Percentiles rank a stretch among this genome's conserved stretches.
These are phyloP conservation scores for Patella ulyssiponensis DNA, from an alignment of 2,888 invertebrate genomes.

Conservation along the genomic window DNA sequence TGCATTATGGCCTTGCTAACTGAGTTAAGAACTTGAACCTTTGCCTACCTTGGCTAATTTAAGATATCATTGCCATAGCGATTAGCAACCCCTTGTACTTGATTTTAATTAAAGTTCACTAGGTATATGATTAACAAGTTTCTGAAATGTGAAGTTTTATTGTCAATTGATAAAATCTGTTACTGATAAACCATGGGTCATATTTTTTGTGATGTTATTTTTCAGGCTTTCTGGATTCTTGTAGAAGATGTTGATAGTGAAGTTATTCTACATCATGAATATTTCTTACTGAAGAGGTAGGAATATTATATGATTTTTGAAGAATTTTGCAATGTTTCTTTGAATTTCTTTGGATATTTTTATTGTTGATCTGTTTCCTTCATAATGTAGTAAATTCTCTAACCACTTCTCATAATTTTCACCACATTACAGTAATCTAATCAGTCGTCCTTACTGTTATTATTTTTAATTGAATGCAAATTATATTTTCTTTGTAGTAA, in stretches of 20 bases:
- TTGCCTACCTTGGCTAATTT: too few species aligned
- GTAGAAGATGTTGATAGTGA: conserved; percentile 78
- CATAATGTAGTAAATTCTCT: too few species aligned
- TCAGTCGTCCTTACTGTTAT: too few species aligned
- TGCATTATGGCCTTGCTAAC: too few species aligned
- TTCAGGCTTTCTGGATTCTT: conserved; percentile 78
- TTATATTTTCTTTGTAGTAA: conserved; percentile 76
- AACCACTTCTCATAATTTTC: too few species aligned
- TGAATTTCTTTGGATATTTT: not conserved
- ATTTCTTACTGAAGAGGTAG: conserved; percentile 87
- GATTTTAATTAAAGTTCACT: too few species aligned
- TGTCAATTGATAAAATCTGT: not conserved
- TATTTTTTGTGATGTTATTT: not conserved
- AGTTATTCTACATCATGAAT: conserved; percentile 91
- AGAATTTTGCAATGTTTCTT: not conserved
- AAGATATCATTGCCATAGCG: too few species aligned
- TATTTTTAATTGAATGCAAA: not conserved
- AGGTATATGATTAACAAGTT: too few species aligned
- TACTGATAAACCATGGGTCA: not conserved
- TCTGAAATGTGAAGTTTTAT: not conserved
- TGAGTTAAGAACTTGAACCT: too few species aligned
- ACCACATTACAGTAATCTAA: too few species aligned
- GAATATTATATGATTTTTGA: conserved; percentile 15
- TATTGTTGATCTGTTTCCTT: not conserved
- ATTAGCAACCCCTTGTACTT: too few species aligned